Evolutionary conservation across 2,113 vertebrate genomes (phyloP), one percentile per base, ranked within the genome.

Genomic region (Suricata suricatta): DNA sequence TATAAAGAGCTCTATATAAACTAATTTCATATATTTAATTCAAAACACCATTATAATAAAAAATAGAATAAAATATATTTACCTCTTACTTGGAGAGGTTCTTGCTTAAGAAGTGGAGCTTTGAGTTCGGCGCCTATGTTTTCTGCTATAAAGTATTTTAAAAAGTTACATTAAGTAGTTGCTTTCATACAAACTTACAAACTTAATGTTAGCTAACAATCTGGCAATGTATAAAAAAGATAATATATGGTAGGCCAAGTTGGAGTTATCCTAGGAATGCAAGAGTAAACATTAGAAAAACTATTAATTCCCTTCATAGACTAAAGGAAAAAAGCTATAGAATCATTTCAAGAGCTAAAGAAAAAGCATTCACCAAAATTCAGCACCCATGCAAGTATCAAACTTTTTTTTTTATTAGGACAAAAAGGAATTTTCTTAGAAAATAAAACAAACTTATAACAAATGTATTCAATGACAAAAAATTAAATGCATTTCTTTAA

Each of bases 41-140:
- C 41, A 94, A 89, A 93, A 79, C 7, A 95, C 7, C 29, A 92
- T 23, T 63, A 10, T 93, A 90, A n/a, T 69, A 94, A 71, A 50
- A 91, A 95, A 89, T 2, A 69, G 44, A 86, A 96, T 88, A 87
- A 89, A 96, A 93, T 31, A 87, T 9, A 93, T 93, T 98, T 98
- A 99, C 99, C 99, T 99, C 99, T 99, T 93, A 99, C 98, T 98
- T 99, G 99, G 81, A 99, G 99, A 88, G 99, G 98, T 13, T 98
- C 98, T 97, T 99, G 98, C 86, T 98, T 90, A 0, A 89, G 97
- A 97, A 98, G 96, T 90, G 98, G 98, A 31, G 98, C 98, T 98
- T 98, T 99, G 84, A 98, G 97, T 98, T 96, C 90, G 89, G 72
- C 98, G 25, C 72, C 96, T 1, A 92, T 93, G 79, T 98, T 98